Percentiles rank a stretch among this genome's conserved stretches.
Evolutionary conservation across 2,113 vertebrate genomes (phyloP).

Genomic region (Lynx canadensis): DNA sequence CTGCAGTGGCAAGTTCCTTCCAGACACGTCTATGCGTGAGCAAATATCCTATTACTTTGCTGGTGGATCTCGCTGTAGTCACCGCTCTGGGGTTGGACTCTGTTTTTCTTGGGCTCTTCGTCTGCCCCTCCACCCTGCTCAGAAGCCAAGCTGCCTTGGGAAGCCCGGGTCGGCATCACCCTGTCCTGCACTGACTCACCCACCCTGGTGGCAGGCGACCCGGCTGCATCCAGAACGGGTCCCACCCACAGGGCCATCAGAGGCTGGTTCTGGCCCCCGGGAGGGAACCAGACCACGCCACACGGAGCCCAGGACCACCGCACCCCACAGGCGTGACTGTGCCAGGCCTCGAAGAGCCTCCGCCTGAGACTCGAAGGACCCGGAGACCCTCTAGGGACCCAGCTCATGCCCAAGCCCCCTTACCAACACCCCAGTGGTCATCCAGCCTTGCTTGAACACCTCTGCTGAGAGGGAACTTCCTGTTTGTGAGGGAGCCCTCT

Average conservation of each 20-base stretch:
- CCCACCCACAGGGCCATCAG: background rate
- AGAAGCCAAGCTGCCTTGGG: background rate
- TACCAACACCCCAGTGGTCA: background rate
- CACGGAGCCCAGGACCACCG: background rate
- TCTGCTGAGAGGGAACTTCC: background rate
- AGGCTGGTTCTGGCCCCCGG: background rate
- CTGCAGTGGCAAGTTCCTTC: background rate
- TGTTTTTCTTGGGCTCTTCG: background rate
- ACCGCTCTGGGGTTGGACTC: background rate
- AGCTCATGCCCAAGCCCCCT: background rate
- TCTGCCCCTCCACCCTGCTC: background rate
- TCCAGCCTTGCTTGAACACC: background rate
- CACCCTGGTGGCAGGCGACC: background rate
- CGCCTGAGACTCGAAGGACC: background rate
- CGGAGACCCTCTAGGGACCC: background rate
- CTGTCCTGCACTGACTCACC: background rate
- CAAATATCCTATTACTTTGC: background rate
- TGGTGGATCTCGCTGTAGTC: fast-evolving
- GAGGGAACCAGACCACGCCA: no score
- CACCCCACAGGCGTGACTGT: background rate
- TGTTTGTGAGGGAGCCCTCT: background rate
- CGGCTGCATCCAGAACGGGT: background rate
- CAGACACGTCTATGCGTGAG: fast-evolving
- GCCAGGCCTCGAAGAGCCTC: background rate
- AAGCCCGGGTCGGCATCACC: background rate